A percentile compares a stretch with the other conserved stretches of the same genome.
phyloP scores from a whole-genome alignment of 2,797 vertebrate genomes.

The Anas flavirostris region DNA sequence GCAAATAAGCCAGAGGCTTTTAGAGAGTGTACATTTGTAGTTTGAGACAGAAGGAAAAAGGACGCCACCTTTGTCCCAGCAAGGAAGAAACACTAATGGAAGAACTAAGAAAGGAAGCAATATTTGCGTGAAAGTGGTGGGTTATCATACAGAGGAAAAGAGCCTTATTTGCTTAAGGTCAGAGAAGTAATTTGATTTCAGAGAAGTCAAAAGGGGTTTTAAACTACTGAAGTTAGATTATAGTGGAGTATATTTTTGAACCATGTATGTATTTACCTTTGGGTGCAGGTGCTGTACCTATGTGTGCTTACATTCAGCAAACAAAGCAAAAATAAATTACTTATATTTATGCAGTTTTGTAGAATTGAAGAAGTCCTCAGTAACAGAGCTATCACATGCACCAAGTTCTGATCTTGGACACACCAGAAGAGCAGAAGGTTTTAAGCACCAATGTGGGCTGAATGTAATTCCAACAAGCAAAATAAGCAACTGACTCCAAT shows the following conservation, averaged over 20 bases:
- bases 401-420: not conserved
- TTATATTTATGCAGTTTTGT: not conserved
- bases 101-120: not conserved
- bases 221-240: not conserved
- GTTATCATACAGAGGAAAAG: not conserved
- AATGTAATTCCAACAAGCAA: not conserved
- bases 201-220: not conserved
- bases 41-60: not conserved
- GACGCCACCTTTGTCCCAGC: not conserved
- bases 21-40: not conserved
- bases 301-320: not conserved
- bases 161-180: not conserved
- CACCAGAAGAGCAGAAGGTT: rapidly evolving
- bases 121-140: rapidly evolving
- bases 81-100: not conserved
- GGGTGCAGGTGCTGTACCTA: not conserved
- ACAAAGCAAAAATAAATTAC: not conserved
- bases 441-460: not conserved
- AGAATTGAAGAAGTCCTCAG: not conserved
- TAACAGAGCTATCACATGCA: rapidly evolving
- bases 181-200: not conserved
- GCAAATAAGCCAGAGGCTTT: not conserved
- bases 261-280: not conserved
- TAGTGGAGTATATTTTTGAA: not conserved
- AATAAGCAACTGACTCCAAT: not conserved